Evolutionary conservation across 1,140 invertebrate genomes (phyloP).

Genomic region (Centruroides vittatus): DNA sequence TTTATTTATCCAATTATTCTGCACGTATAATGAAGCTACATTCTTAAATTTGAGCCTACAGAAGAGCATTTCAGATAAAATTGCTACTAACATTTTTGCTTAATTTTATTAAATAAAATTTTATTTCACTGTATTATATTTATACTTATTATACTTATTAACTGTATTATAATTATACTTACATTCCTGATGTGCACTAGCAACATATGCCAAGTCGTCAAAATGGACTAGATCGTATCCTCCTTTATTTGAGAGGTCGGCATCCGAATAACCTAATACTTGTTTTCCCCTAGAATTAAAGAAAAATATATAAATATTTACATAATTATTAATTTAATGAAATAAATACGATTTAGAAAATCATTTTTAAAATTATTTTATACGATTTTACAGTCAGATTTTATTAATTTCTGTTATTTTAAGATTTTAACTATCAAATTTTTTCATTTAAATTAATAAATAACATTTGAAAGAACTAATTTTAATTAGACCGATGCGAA

Average conservation of each 20-base stretch:
- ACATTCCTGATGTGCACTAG: slow-evolving; percentile 96
- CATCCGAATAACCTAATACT: slow-evolving; percentile 80
- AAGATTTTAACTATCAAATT: too few relatives aligned
- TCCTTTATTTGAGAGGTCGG: slow-evolving; percentile 76
- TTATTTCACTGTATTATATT: too few relatives aligned
- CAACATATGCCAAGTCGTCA: slow-evolving; percentile 89
- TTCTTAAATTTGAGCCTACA: too few relatives aligned
- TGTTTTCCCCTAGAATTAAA: slow-evolving; percentile 68
- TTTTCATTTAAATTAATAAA: not conserved
- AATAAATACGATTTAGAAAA: not conserved
- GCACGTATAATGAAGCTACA: too few relatives aligned
- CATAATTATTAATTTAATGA: not conserved
- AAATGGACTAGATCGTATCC: slow-evolving; percentile 95
- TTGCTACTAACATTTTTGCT: too few relatives aligned
- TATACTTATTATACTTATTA: too few relatives aligned
- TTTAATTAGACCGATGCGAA: not conserved
- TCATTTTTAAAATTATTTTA: not conserved
- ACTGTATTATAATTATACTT: slow-evolving; percentile 37
- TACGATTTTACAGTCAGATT: not conserved
- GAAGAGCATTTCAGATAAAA: too few relatives aligned
- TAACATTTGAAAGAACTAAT: not conserved
- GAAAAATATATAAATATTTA: too few relatives aligned
- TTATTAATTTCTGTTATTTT: not conserved
- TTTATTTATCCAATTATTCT: too few relatives aligned
- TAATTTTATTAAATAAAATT: too few relatives aligned